Evolutionary conservation across 2,113 vertebrate genomes (phyloP).

Genomic region (Sceloporus undulatus): DNA sequence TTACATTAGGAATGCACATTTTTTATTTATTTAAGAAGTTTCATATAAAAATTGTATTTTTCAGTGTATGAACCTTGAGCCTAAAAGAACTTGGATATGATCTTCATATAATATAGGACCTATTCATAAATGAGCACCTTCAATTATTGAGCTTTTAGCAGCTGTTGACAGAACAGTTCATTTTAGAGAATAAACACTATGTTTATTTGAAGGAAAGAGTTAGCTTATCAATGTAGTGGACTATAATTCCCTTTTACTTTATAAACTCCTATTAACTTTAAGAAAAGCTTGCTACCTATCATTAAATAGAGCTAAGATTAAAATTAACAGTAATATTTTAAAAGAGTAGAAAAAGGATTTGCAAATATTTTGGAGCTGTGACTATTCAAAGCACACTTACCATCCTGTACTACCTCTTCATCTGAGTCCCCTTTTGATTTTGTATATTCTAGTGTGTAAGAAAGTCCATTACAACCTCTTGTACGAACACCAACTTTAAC

Average conservation of each 20-base stretch:
- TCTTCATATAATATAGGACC: neutral
- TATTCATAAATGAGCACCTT: neutral
- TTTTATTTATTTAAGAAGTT: neutral
- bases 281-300: neutral
- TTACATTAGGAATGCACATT: neutral
- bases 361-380: neutral
- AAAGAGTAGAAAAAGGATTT: neutral
- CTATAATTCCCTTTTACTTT: neutral
- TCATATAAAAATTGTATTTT: neutral
- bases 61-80: neutral
- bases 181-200: neutral
- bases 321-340: neutral
- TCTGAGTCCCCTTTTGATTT: slow-evolving; percentile 91
- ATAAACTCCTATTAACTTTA: neutral
- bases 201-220: neutral
- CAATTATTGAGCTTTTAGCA: neutral
- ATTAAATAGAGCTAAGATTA: neutral
- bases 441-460: slow-evolving; percentile 94
- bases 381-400: slow-evolving; percentile 74
- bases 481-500: slow-evolving; percentile 96
- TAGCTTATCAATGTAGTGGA: neutral
- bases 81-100: neutral
- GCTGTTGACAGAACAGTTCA: neutral
- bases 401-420: slow-evolving; percentile 96
- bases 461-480: slow-evolving; percentile 96